Evolutionary conservation across 2,113 vertebrate genomes (phyloP), one percentile per base, ranked within the genome.

Genomic region (Lagopus leucura): DNA sequence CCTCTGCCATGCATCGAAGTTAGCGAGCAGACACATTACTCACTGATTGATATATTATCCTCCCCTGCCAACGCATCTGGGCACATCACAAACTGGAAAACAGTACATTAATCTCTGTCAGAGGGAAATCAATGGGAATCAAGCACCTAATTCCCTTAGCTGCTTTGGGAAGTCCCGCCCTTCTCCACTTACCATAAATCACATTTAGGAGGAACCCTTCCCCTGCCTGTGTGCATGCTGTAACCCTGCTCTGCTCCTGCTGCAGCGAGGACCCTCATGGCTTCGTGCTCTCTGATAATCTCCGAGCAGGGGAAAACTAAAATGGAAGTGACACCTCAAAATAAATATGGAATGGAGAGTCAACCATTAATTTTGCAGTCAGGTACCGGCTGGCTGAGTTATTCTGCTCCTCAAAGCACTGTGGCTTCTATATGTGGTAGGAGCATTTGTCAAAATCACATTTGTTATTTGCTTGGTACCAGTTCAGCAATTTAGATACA

Each of bases 81-180:
- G 92, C 87, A 82, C 77, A 82, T 95, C 11, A 0, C 88, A 70
- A 63, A 88, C 86, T 50, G 83, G 86, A 84, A 96, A 95, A 93
- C 88, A 95, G 88, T 92, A 32, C 93, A 97, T 97, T 95, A 93
- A 96, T 97, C 96, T 96, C 92, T 97, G 96, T 95, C 96, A 97
- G 88, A 84, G 73, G 86, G 86, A 97, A 95, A 95, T 96, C 96
- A 95, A 95, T 97, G 93, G 86, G 90, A 96, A 94, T 90, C 70
- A 45, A 82, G 92, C 92, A 92, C 94, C 95, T 95, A 95, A 97
- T 95, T 96, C 96, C 91, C 90, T 94, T 94, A 92, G 95, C 88
- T 96, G 82, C 93, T 93, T 88, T 94, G 88, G 95, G 92, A 92
- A 95, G 96, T 93, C 92, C 93, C 80, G 0, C 77, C 94, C 88